Evolutionary conservation across 1,140 invertebrate genomes (phyloP).

Genomic region (Trissolcus basalis): DNA sequence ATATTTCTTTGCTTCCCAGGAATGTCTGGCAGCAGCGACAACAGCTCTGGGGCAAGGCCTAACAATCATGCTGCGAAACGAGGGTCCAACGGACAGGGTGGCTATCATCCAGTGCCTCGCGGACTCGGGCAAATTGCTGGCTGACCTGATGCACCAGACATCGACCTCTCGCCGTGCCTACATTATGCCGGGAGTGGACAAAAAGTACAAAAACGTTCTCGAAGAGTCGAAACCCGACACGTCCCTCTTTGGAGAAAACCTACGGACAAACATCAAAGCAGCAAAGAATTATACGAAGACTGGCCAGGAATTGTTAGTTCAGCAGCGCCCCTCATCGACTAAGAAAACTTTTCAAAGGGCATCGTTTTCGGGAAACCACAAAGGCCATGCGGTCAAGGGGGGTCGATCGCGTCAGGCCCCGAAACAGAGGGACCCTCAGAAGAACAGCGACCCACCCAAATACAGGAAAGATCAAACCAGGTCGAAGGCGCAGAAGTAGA

Average conservation of each 20-base stretch:
- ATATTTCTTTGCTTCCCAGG: neutral
- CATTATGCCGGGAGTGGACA: conserved; percentile 4
- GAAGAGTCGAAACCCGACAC: conserved; percentile 14
- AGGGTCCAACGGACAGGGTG: neutral
- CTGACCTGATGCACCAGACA: conserved; percentile 1
- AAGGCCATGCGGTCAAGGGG: too few species aligned
- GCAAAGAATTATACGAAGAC: conserved; percentile 5
- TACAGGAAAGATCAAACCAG: too few species aligned
- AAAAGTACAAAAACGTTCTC: conserved; percentile 6
- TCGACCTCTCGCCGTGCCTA: conserved; percentile 7
- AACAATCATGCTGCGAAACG: conserved; percentile 3
- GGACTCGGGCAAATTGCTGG: conserved; percentile 13
- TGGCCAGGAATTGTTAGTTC: neutral
- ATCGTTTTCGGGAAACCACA: too few species aligned
- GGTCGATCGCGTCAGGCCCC: too few species aligned
- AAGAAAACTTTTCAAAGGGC: too few species aligned
- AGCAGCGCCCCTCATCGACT: neutral
- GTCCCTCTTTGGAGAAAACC: neutral
- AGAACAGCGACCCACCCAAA: too few species aligned
- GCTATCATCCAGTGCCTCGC: conserved; percentile 1
- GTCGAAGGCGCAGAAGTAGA: neutral
- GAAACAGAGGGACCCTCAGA: too few species aligned
- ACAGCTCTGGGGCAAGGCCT: conserved; percentile 3
- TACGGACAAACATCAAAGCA: neutral
- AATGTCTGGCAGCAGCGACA: conserved; percentile 1